A percentile compares a stretch with the other conserved stretches of the same genome.
Conservation (phyloP, 2,113 vertebrate genomes). For the Perccottus glenii region DNA sequence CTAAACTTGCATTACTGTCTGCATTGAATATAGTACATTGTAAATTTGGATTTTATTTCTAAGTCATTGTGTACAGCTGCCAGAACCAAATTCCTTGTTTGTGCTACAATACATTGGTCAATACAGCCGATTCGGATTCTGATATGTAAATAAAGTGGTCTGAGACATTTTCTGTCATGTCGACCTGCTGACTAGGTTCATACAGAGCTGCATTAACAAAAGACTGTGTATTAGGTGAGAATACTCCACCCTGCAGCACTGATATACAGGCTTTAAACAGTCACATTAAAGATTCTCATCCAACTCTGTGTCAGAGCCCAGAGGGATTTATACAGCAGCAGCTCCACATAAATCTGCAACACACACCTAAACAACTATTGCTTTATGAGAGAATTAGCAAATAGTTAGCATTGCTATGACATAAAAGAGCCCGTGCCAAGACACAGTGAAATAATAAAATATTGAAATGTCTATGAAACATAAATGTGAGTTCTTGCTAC, state of each 20-base stretch:
- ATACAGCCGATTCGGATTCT: too few species aligned
- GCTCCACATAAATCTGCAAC: slow-evolving; percentile 54
- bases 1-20: too few species aligned
- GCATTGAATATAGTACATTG: too few species aligned
- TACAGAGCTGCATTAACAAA: slow-evolving; percentile 59
- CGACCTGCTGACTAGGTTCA: slow-evolving; percentile 13
- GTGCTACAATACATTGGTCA: too few species aligned
- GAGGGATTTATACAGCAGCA: slow-evolving; percentile 58
- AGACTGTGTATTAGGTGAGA: slow-evolving; percentile 36
- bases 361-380: slow-evolving; percentile 68
- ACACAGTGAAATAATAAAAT: slow-evolving; percentile 79
- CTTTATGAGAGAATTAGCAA: slow-evolving; percentile 79
- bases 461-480: slow-evolving; percentile 82
- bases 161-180: not conserved
- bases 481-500: slow-evolving; percentile 79
- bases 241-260: slow-evolving; percentile 53
- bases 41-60: too few species aligned
- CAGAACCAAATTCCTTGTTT: too few species aligned
- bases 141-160: not conserved
- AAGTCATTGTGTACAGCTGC: too few species aligned
- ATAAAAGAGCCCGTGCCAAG: slow-evolving; percentile 69
- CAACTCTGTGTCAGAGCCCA: slow-evolving; percentile 65
- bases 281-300: slow-evolving; percentile 68
- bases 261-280: slow-evolving; percentile 75
- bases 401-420: slow-evolving; percentile 77